phyloP scores from a whole-genome alignment of 2,888 invertebrate genomes.

The Nasonovia ribisnigri region DNA sequence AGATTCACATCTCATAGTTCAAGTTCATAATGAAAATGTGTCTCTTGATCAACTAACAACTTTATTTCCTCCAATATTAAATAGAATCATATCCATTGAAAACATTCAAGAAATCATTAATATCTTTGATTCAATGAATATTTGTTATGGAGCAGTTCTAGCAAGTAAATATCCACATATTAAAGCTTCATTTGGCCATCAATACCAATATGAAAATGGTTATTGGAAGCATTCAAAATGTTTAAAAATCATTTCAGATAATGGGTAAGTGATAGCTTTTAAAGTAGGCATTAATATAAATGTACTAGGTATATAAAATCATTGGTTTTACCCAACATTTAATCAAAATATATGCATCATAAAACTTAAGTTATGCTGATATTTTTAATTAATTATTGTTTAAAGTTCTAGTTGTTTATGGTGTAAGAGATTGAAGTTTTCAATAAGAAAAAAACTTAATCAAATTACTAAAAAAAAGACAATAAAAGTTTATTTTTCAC shows the following conservation, averaged over 20 bases:
- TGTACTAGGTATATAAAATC: too few relatives aligned
- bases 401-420: neutral
- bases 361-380: too few relatives aligned
- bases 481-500: neutral
- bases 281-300: too few relatives aligned
- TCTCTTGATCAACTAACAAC: neutral
- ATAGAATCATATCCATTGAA: neutral
- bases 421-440: neutral
- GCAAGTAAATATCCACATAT: neutral
- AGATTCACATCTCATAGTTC: neutral
- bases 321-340: too few relatives aligned
- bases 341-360: too few relatives aligned
- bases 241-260: neutral
- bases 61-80: neutral
- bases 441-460: neutral
- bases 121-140: neutral
- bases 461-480: neutral
- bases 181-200: neutral
- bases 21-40: neutral
- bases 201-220: neutral
- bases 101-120: neutral
- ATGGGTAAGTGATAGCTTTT: neutral
- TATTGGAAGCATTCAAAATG: neutral
- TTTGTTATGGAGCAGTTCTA: constrained; percentile 18
- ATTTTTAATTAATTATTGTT: neutral